Base-by-base conservation (phyloP, 2,888 invertebrate species). In the Clivina fossor region DNA sequence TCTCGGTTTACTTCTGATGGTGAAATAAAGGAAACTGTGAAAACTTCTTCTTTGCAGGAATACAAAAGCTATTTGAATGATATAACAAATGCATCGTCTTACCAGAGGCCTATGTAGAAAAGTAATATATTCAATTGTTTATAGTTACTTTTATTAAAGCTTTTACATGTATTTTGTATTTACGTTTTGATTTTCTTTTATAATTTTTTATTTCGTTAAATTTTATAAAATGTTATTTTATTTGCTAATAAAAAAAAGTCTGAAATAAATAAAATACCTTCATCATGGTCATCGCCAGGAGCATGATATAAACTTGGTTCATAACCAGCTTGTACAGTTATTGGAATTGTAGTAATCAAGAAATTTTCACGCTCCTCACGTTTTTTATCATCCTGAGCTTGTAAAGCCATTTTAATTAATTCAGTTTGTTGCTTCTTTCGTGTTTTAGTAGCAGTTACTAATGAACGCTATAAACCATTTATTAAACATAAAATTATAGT, bases 371-470 rank as follows among this genome's bases (percentile, higher is more conserved):
- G 76, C 69, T 96, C 96, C n/a, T 88, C 88, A 4, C 94, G 79
- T 70, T 93, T 91, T 68, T 96, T 93, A 69, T 97, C 97, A 68
- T 97, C 96, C 64, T 97, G 93, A 32, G 94, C 94, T 69, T 95
- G 90, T 13, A 99, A 76, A 1, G 98, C 99, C 73, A 88, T 85
- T 67, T 95, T 91, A 55, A 99, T 94, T 57, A 98, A 85, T 75
- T 99, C 99, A 15, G 98, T 97, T 74, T 99, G 97, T 72, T 99
- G 98, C 72, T 99, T 99, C 71, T 99, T 93, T 15, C 99, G 82
- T 0, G 98, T 99, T 72, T 98, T 96, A 0, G 98, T 98, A 7
- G 99, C 98, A 19, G 99, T 98, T 40, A 99, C 98, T 66, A 97
- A 76, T 4, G 96, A 93, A 60, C 93, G 82, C 91, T 93, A 73